Conservation (phyloP, 2,113 vertebrate genomes). For the Speoplatyrhinus poulsoni region DNA sequence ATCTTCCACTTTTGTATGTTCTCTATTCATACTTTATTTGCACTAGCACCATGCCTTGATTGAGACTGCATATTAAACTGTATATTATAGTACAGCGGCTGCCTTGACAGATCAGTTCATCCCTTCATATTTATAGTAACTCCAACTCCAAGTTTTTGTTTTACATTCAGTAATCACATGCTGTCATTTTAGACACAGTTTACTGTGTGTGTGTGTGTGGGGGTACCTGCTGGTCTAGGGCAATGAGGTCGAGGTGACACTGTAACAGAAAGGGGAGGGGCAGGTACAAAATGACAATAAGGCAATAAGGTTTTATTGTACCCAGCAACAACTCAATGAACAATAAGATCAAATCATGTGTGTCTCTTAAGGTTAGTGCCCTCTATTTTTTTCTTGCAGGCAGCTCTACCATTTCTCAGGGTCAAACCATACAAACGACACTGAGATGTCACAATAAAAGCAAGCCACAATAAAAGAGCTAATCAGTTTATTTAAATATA, state of each 20-base stretch:
- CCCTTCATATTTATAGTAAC: neutral
- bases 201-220: neutral
- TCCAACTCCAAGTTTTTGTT: neutral
- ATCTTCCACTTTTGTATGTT: too few relatives aligned
- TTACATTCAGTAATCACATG: neutral
- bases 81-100: neutral
- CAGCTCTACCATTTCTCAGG: slow-evolving; percentile 9
- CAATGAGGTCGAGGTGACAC: neutral
- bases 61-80: too few relatives aligned
- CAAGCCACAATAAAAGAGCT: too few relatives aligned
- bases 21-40: too few relatives aligned
- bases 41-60: too few relatives aligned
- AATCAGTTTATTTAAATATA: too few relatives aligned
- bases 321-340: slow-evolving; percentile 32
- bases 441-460: neutral
- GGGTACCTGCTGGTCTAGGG: neutral
- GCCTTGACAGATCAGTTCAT: slow-evolving; percentile 8
- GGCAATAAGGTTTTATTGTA: slow-evolving; percentile 42
- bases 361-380: slow-evolving; percentile 36
- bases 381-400: slow-evolving; percentile 26
- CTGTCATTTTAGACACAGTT: neutral
- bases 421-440: slow-evolving; percentile 3
- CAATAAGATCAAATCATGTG: slow-evolving; percentile 55
- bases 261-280: neutral
- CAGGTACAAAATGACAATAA: slow-evolving; percentile 13